Evolutionary conservation across 2,797 vertebrate species (phyloP).

Genomic region (Apogon talboti): DNA sequence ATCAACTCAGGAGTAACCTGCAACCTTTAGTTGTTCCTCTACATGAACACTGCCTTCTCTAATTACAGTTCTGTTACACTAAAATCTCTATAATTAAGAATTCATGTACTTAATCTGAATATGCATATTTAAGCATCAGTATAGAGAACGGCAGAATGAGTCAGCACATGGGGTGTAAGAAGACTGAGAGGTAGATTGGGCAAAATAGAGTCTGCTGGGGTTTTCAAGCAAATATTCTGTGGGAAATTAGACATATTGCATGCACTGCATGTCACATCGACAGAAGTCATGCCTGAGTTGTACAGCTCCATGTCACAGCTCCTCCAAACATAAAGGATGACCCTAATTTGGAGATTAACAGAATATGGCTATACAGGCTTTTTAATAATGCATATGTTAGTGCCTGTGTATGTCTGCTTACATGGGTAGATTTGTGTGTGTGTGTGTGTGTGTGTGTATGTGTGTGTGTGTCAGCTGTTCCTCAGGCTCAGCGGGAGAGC

Average conservation of each 20-base stretch:
- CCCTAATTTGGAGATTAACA: slow-evolving; percentile 30
- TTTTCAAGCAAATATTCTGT: slow-evolving; percentile 34
- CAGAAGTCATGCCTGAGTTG: slow-evolving; percentile 10
- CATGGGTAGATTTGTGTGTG: background rate
- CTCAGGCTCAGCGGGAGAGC: slow-evolving; percentile 64
- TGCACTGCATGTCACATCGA: slow-evolving; percentile 4
- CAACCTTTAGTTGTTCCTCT: background rate
- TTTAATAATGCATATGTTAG: slow-evolving; percentile 17
- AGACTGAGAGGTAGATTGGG: background rate
- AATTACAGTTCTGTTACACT: background rate
- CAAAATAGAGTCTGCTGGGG: background rate
- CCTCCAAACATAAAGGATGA: slow-evolving; percentile 15
- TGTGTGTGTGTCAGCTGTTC: slow-evolving; percentile 26
- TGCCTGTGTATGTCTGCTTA: slow-evolving; percentile 7
- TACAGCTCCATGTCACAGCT: slow-evolving; percentile 9
- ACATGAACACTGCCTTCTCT: background rate
- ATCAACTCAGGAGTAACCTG: slow-evolving; percentile 15
- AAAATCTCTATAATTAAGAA: slow-evolving; percentile 37
- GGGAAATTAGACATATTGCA: slow-evolving; percentile 20
- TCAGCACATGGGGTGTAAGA: background rate
- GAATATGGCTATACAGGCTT: slow-evolving; percentile 1
- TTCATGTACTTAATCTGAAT: slow-evolving; percentile 58
- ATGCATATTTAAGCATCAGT: slow-evolving; percentile 36
- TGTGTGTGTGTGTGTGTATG: slow-evolving; percentile 11
- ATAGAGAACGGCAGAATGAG: slow-evolving; percentile 15